phyloP scores from a whole-genome alignment of 2,113 vertebrate genomes.

The Heptranchias perlo region DNA sequence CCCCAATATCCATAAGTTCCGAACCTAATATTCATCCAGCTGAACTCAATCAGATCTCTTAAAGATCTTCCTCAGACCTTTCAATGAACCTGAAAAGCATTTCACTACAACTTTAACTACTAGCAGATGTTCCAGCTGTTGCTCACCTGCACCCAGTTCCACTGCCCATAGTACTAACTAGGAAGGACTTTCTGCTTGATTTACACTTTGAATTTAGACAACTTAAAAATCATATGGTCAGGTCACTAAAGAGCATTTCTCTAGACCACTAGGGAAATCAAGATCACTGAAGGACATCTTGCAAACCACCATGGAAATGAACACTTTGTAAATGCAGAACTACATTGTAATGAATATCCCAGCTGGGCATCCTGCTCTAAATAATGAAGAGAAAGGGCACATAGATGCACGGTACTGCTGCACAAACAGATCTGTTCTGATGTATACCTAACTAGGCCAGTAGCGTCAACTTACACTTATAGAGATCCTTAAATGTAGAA shows the following conservation, averaged over 20 bases:
- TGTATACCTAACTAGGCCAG: neutral
- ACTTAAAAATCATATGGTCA: neutral
- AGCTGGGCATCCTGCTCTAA: neutral
- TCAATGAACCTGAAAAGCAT: neutral
- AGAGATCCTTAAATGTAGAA: neutral
- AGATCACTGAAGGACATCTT: constrained; percentile 8
- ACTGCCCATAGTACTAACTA: neutral
- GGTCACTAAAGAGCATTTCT: neutral
- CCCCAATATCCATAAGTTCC: neutral
- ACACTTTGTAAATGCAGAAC: neutral
- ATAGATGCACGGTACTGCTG: neutral
- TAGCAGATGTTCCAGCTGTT: neutral
- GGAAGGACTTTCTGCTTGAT: neutral
- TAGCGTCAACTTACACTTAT: neutral
- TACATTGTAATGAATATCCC: neutral
- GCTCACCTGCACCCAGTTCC: neutral
- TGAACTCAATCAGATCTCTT: constrained; percentile 2
- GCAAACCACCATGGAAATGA: neutral
- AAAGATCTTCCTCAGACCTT: constrained; percentile 1
- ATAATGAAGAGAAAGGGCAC: neutral
- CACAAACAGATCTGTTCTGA: neutral
- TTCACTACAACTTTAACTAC: neutral
- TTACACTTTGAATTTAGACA: neutral
- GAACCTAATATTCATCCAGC: neutral
- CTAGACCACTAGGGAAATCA: neutral